Evolutionary conservation across 2,888 invertebrate genomes (phyloP).

Genomic region (Thelaira solivaga): DNA sequence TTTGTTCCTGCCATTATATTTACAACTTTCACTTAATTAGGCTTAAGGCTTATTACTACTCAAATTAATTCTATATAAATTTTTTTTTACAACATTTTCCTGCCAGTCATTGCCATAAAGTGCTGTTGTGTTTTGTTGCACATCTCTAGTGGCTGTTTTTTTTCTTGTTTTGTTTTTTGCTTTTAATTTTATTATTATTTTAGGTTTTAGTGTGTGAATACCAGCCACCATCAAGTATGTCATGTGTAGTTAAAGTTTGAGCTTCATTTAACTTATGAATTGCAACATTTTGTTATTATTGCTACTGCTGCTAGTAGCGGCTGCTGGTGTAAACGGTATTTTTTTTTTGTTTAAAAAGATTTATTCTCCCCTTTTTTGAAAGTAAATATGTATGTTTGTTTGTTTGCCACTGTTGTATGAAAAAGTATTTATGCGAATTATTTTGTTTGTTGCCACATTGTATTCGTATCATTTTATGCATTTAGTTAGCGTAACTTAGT

Average conservation of each 20-base stretch:
- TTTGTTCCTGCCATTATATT: slow-evolving; percentile 31
- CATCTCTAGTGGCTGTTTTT: too few relatives aligned
- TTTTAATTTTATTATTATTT: background rate
- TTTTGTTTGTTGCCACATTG: slow-evolving; percentile 45
- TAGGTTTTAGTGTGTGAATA: slow-evolving; percentile 45
- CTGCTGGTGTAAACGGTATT: too few relatives aligned
- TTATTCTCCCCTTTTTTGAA: slow-evolving; percentile 38
- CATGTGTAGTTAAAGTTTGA: slow-evolving; percentile 62
- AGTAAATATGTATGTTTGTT: slow-evolving; percentile 15
- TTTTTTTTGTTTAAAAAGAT: slow-evolving; percentile 18
- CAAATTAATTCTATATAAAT: slow-evolving; percentile 44
- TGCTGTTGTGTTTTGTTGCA: slow-evolving; percentile 14
- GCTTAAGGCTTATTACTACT: slow-evolving; percentile 55
- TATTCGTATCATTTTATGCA: slow-evolving; percentile 15
- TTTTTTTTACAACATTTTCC: slow-evolving; percentile 8
- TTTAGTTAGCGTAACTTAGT: slow-evolving; percentile 43
- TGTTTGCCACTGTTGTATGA: slow-evolving; percentile 29
- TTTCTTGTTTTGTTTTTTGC: background rate
- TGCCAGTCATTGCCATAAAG: slow-evolving; percentile 40
- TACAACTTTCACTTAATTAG: slow-evolving; percentile 61
- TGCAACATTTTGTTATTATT: slow-evolving; percentile 56
- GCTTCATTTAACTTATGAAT: slow-evolving; percentile 66
- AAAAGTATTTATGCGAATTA: slow-evolving; percentile 35
- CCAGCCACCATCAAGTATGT: slow-evolving; percentile 46
- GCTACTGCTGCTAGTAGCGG: background rate